Evolutionary conservation across 2,797 vertebrate genomes (phyloP).

Genomic region (Urosaurus nigricauda): DNA sequence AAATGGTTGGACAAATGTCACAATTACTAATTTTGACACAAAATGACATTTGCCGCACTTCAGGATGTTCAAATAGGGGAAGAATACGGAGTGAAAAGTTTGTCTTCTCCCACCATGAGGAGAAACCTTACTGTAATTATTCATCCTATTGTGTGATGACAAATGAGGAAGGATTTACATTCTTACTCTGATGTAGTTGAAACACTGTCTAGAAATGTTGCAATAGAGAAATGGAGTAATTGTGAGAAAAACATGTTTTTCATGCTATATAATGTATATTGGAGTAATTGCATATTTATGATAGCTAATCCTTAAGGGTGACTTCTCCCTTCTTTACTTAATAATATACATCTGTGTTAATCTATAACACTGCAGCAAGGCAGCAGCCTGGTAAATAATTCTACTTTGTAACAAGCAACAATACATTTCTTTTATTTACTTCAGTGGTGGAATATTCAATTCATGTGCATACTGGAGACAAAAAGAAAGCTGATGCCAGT

Average conservation of each 20-base stretch:
- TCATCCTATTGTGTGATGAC: too few species aligned
- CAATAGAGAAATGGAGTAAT: background rate
- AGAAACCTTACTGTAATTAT: too few species aligned
- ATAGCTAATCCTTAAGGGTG: background rate
- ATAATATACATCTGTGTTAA: background rate
- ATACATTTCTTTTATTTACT: slow-evolving; percentile 45
- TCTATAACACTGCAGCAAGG: slow-evolving; percentile 6
- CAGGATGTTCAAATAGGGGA: too few species aligned
- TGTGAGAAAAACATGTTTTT: background rate
- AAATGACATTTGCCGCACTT: too few species aligned
- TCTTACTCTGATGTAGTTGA: too few species aligned
- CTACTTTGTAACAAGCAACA: background rate
- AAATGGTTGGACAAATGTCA: too few species aligned
- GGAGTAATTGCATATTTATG: background rate
- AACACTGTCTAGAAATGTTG: background rate
- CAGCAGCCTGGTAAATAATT: background rate
- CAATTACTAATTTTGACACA: too few species aligned
- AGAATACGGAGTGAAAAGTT: too few species aligned
- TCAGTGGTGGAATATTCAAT: slow-evolving; percentile 73
- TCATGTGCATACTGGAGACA: slow-evolving; percentile 69
- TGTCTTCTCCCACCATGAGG: too few species aligned
- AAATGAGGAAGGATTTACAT: too few species aligned
- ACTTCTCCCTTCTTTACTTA: slow-evolving; percentile 16
- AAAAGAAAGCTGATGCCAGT: slow-evolving; percentile 64
- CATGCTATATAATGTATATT: background rate